Base-by-base conservation (phyloP, 2,113 vertebrate species). In the Clarias gariepinus region DNA sequence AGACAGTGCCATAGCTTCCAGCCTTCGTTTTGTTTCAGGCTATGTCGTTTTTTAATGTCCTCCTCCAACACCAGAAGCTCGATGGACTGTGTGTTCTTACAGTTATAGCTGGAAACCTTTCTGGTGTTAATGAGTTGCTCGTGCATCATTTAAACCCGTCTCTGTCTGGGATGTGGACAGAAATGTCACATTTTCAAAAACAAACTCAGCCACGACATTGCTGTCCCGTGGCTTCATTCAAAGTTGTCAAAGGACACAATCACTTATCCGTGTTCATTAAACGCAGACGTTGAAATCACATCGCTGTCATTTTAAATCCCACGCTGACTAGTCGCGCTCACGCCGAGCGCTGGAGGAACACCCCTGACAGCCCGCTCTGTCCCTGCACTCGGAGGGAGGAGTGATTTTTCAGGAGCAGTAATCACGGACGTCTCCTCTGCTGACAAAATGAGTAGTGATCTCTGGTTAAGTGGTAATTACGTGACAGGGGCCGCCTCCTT, bases 401-500 rank as follows among this genome's bases (percentile, higher is more conserved):
- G 69, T n/a, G 60, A 64, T 86, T 82, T 82, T 66, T 68, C 33
- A 47, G 68, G 81, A 74, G 76, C 60, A 10, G 68, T 90, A 88
- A 89, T 86, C 86, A 83, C 21, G 55, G 36, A 53, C 55, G 36
- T 86, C 80, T 89, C 71, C 58, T 86, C 73, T 78, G 74, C 71
- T 87, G 81, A 81, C 86, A 87, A 81, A 85, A 63, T 83, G 64
- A 58, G 58, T 68, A 76, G 86, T 84, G 87, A 87, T 88, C 82
- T 60, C 12, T 41, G 30, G 82, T 83, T 53, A 78, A 84, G 81
- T 53, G 66, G 76, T 84, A 87, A 80, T 84, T 87, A 80, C 18
- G 64, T 33, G 81, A 87, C 82, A 61, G 79, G 74, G 23, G 12
- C 47, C 18, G 63, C 63, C 16, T 66, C 69, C 21, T 76, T 61